phyloP scores from a whole-genome alignment of 2,113 vertebrate genomes.

The Mandrillus leucophaeus region DNA sequence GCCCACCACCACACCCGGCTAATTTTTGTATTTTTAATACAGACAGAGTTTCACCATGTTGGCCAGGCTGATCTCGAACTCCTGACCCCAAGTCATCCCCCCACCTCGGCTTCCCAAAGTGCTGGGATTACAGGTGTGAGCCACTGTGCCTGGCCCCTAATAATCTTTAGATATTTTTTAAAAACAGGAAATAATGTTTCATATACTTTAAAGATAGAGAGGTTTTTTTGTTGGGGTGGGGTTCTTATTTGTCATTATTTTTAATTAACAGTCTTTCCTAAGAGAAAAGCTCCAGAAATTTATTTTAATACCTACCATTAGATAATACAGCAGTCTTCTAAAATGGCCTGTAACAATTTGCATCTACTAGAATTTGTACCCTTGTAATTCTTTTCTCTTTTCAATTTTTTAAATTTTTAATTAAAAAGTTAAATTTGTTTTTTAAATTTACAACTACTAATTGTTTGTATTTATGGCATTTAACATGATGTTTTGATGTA shows the following conservation, averaged over 20 bases:
- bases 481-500: neutral
- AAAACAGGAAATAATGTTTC: neutral
- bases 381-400: neutral
- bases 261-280: neutral
- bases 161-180: neutral
- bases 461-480: neutral
- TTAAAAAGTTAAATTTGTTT: neutral
- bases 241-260: neutral
- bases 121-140: neutral
- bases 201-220: neutral
- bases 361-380: neutral
- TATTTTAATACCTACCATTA: neutral
- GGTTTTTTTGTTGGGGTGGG: neutral
- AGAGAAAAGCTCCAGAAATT: neutral
- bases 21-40: neutral
- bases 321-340: neutral
- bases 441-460: neutral
- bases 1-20: neutral
- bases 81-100: neutral
- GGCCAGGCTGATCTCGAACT: neutral
- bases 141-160: neutral
- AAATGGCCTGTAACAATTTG: neutral
- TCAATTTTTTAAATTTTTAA: neutral
- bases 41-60: neutral
- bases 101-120: neutral